phyloP scores from a whole-genome alignment of 1,140 invertebrate species.

The Bradynema listronoti region DNA sequence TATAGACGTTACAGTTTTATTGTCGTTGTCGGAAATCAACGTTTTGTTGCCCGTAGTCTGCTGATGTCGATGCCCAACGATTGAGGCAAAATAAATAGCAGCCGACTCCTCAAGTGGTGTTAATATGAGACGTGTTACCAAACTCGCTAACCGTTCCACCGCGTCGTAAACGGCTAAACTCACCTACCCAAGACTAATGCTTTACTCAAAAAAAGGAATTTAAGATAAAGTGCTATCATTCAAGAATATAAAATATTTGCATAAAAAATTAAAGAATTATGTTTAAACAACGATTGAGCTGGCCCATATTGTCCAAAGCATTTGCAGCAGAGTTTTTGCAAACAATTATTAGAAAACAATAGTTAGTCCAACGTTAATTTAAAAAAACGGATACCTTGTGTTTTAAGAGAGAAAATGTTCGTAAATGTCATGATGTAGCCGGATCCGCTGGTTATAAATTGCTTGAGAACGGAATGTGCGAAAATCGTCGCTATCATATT shows the following conservation, averaged over 20 bases:
- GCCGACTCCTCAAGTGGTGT: conserved; percentile 90
- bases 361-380: background rate
- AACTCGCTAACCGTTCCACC: conserved; percentile 90
- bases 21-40: conserved; percentile 64
- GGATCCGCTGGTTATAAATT: conserved; percentile 79
- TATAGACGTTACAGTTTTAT: background rate
- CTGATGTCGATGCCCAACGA: conserved; percentile 67
- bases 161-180: conserved; percentile 74
- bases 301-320: too few species aligned
- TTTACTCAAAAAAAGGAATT: background rate
- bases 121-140: conserved; percentile 87
- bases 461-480: conserved; percentile 86
- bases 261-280: background rate
- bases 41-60: conserved; percentile 64
- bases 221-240: conserved; percentile 4
- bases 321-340: too few species aligned
- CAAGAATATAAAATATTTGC: conserved; percentile 50
- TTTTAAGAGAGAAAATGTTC: conserved; percentile 77
- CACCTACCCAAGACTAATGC: background rate
- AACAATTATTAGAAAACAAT: conserved; percentile 12
- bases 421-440: conserved; percentile 90
- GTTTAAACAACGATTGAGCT: background rate
- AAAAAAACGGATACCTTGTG: conserved; percentile 67
- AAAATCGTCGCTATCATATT: conserved; percentile 78
- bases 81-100: conserved; percentile 91